Conservation (phyloP, 2,113 vertebrate genomes). For the Otus sunia region DNA sequence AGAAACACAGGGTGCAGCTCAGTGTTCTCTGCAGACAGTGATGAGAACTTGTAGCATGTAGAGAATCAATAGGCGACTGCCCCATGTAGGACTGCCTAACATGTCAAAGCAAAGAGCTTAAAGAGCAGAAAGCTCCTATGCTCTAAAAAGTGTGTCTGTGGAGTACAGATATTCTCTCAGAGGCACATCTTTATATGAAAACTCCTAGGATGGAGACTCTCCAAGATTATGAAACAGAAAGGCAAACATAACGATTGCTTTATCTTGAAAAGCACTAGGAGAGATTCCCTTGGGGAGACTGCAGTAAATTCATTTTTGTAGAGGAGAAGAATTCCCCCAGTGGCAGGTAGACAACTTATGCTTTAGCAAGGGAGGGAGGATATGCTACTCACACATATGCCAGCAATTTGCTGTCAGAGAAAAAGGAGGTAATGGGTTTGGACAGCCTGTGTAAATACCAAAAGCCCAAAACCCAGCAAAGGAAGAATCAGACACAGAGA, state of each 20-base stretch:
- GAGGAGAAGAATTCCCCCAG: not conserved
- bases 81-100: not conserved
- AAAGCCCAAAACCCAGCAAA: slow-evolving; percentile 12
- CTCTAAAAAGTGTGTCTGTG: not conserved
- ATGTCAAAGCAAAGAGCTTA: not conserved
- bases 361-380: not conserved
- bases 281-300: not conserved
- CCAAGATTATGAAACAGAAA: slow-evolving; percentile 28
- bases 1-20: rapidly evolving
- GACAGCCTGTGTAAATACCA: slow-evolving; percentile 24
- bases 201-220: not conserved
- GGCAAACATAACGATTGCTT: not conserved
- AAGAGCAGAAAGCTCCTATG: not conserved
- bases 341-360: not conserved
- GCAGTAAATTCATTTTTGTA: slow-evolving; percentile 30
- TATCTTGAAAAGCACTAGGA: slow-evolving; percentile 10
- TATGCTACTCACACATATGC: not conserved
- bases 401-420: slow-evolving; percentile 1
- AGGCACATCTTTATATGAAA: not conserved
- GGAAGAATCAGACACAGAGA: not conserved
- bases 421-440: slow-evolving; percentile 18
- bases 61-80: not conserved
- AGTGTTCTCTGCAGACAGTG: rapidly evolving
- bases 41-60: not conserved
- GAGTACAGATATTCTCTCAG: not conserved